Conservation (phyloP, 1,140 invertebrate species). For the Conus ventricosus region DNA sequence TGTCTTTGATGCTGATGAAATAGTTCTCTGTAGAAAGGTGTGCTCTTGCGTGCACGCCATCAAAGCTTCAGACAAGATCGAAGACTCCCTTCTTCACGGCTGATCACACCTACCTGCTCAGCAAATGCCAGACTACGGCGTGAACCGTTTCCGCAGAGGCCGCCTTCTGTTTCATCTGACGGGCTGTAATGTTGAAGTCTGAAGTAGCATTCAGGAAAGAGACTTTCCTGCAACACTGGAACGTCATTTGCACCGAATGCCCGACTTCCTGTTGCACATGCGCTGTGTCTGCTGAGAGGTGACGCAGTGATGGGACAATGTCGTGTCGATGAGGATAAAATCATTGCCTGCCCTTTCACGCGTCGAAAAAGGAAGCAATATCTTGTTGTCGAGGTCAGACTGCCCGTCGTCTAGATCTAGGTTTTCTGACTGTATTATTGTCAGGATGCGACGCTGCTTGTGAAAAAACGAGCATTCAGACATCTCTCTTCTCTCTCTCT, state of each 20-base stretch:
- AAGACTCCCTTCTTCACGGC: no score
- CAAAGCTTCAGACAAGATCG: slow-evolving; percentile 42
- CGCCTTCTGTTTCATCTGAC: slow-evolving; percentile 37
- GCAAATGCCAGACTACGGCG: slow-evolving; percentile 45
- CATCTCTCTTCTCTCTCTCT: no score
- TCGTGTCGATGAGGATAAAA: slow-evolving; percentile 46
- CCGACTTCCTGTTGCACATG: slow-evolving; percentile 46
- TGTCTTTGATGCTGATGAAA: slow-evolving; percentile 38
- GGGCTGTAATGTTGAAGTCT: slow-evolving; percentile 45
- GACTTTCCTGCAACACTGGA: slow-evolving; percentile 20
- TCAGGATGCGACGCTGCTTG: no score
- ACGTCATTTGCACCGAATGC: slow-evolving; percentile 53
- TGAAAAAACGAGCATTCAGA: no score
- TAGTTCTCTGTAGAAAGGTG: background rate
- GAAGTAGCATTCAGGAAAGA: slow-evolving; percentile 29
- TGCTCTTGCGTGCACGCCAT: slow-evolving; percentile 37
- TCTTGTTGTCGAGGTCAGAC: no score
- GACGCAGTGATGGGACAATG: background rate
- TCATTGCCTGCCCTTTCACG: slow-evolving; percentile 51
- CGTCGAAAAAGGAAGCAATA: slow-evolving; percentile 40
- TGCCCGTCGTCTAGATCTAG: no score
- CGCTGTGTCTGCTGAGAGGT: background rate
- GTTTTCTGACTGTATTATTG: no score
- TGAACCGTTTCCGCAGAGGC: slow-evolving; percentile 53
- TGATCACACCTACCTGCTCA: slow-evolving; percentile 16